Base-by-base conservation (phyloP, 2,797 vertebrate genomes). In the Huso huso region DNA sequence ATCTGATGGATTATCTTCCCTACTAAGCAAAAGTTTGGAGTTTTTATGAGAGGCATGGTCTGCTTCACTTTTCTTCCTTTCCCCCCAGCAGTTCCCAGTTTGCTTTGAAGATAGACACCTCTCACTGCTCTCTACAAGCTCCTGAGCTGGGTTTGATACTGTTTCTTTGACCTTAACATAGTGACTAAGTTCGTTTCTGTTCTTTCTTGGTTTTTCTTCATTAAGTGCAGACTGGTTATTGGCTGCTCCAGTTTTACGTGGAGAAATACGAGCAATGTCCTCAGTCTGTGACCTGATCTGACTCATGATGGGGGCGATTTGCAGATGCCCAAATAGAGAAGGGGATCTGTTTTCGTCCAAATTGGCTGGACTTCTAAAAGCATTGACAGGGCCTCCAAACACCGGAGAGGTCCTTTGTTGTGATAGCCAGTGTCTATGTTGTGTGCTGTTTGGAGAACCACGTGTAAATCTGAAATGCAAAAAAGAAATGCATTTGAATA, bases 1-100 rank as follows among this genome's bases (percentile, higher is more conserved):
- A 74, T 90, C 84, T 66, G 64, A 72, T 4, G 65, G 10, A 13
- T 71, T 71, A 67, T 73, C 86, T 79, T 91, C 86, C 58, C 78
- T 80, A 73, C 84, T 82, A 70, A 78, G 72, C 53, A 79, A 82
- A 6, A 79, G 49, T 58, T 78, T 84, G 74, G 70, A 82, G 73
- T 62, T 71, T 59, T 59, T 48, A 66, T 64, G 62, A 68, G 55
- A 64, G 48, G 81, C 83, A 67, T 18, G 66, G 50, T 77, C 82
- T 51, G 85, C 85, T 61, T 87, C 89, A 63, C 64, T 58, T 70
- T 89, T 88, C 81, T 79, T 92, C 59, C 87, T 85, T 76, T 95
- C 93, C 10, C 75, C 73, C 76, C 69, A 83, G 68, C 82, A 67
- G 74, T 61, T 72, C 76, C 83, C 49, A 78, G 2, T 23, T 78